These are phyloP conservation scores for Jordanella pulchra DNA, from an alignment of 2,797 vertebrate genomes.

Conservation along the genomic window DNA sequence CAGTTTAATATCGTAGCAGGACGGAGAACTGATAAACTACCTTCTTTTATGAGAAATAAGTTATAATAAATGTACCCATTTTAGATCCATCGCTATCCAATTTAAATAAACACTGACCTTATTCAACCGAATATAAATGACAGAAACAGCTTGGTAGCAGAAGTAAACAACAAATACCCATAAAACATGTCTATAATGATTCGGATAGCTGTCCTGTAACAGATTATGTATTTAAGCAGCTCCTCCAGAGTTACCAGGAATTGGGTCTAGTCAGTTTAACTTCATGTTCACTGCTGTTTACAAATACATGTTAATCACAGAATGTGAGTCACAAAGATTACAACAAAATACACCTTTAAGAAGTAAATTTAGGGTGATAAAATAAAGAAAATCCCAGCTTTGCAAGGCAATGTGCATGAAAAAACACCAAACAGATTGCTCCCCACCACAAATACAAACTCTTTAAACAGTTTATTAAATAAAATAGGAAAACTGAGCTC, in stretches of 20 bases:
- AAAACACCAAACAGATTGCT: conserved; percentile 1
- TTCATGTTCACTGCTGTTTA: no score
- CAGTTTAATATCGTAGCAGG: no score
- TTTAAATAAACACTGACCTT: no score
- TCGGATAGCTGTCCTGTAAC: background rate
- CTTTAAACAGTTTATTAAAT: background rate
- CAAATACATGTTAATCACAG: no score
- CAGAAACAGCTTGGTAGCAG: no score
- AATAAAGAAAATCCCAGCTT: background rate
- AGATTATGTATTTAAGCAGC: background rate
- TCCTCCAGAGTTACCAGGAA: background rate
- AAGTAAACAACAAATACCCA: no score
- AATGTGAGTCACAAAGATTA: background rate
- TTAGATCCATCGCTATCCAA: no score
- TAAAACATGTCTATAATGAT: no score
- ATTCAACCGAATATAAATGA: no score
- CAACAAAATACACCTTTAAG: background rate
- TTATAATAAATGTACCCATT: no score
- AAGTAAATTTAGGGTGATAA: background rate
- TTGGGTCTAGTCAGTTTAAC: background rate
- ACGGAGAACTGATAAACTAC: no score
- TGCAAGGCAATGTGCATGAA: background rate
- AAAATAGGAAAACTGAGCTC: conserved; percentile 17
- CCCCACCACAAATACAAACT: conserved; percentile 1
- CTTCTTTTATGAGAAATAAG: no score